phyloP scores from a whole-genome alignment of 2,888 invertebrate genomes.

The Octodonta nipae region DNA sequence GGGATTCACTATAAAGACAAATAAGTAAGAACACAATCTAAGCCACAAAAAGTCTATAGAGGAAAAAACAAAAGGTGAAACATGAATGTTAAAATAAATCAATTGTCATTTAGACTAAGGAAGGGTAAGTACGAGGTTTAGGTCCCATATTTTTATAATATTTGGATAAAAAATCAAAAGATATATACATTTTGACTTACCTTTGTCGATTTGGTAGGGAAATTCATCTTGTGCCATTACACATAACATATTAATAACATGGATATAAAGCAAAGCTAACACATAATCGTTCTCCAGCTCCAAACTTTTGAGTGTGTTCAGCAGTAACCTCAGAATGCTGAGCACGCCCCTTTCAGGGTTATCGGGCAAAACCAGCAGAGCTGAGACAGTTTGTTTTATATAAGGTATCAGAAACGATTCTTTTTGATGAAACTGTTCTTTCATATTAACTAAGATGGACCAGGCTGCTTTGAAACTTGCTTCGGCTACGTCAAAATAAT shows the following conservation, averaged over 20 bases:
- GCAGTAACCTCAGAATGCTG: constrained; percentile 63
- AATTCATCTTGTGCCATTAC: constrained; percentile 70
- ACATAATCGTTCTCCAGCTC: constrained; percentile 56
- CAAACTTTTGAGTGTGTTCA: constrained; percentile 66
- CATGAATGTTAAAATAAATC: too few species aligned
- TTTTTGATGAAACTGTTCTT: constrained; percentile 60
- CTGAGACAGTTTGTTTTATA: constrained; percentile 66
- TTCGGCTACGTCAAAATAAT: constrained; percentile 53
- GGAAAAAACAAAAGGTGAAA: too few species aligned
- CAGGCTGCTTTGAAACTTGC: constrained; percentile 86
- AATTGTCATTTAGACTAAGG: too few species aligned
- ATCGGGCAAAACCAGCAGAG: constrained; percentile 74
- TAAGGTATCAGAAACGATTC: constrained; percentile 59
- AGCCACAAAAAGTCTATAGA: too few species aligned
- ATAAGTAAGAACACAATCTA: too few species aligned
- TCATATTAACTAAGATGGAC: constrained; percentile 62
- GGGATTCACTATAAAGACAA: too few species aligned
- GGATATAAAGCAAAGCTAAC: constrained; percentile 57
- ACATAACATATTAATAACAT: constrained; percentile 64
- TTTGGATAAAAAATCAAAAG: too few species aligned
- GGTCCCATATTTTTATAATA: too few species aligned
- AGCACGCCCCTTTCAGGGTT: constrained; percentile 79
- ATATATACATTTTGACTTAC: too few species aligned
- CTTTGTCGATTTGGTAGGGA: constrained; percentile 74
- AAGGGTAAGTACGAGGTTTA: too few species aligned